Evolutionary conservation across 2,888 invertebrate species (phyloP), one percentile per base, ranked within the genome.

Genomic region (Nephrocerus scutellatus): DNA sequence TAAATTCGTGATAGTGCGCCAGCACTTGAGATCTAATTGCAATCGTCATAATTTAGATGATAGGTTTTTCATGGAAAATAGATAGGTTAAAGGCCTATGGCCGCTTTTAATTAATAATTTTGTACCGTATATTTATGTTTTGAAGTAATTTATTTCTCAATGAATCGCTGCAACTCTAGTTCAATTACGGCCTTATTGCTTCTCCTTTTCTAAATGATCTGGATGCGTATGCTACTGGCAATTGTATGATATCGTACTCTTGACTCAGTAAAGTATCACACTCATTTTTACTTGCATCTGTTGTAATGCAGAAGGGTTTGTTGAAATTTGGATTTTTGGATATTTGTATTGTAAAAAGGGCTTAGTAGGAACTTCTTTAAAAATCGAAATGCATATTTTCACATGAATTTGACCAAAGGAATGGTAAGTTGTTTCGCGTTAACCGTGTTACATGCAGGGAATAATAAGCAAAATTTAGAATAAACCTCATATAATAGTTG

Each of bases 121-220:
- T n/a, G n/a, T n/a, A n/a, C n/a, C n/a, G n/a, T n/a, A n/a, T n/a
- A n/a, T n/a, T n/a, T 48, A 47, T 36, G 47, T 43, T 31, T 30
- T 26, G 36, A 51, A 56, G 28, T 52, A 35, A 16, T 37, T 51
- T 6, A 54, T 49, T 15, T 50, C 46, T 43, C 41, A 51, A 32
- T 49, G 43, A 23, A 46, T 44, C 2, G 53, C 54, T 26, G 54
- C 31, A 6, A 51, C 32, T 54, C 52, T 21, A 53, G 50, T 28
- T 56, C 49, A 7, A 51, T 53, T 7, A 46, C 52, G 4, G 46
- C 39, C 34, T 52, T 54, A 22, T 52, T 50, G 3, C 10, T 41
- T 52, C 51, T 9, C 47, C 49, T 37, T 48, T 51, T 15, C 48
- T 53, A 21, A 54, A 50, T 6, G 44, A 15, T 44, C 39, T 42